phyloP scores from a whole-genome alignment of 1,140 invertebrate species.

The Drosophila lacteicornis region DNA sequence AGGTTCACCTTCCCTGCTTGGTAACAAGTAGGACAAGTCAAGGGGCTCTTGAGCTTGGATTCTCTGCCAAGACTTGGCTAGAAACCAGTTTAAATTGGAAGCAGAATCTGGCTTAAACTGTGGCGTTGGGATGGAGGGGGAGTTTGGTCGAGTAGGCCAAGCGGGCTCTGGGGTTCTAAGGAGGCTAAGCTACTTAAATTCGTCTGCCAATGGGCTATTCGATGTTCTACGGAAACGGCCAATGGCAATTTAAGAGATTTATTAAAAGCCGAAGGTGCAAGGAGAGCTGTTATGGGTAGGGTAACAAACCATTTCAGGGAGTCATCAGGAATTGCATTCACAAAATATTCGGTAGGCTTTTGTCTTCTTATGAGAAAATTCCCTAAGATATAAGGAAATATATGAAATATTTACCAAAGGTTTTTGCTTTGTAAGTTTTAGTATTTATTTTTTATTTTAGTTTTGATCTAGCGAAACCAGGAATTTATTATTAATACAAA shows the following conservation, averaged over 20 bases:
- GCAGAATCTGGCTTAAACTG: constrained; percentile 48
- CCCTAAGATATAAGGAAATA: too few relatives aligned
- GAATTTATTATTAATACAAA: too few relatives aligned
- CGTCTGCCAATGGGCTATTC: constrained; percentile 19
- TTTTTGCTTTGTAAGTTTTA: too few relatives aligned
- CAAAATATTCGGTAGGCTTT: neutral
- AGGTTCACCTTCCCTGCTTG: constrained; percentile 30
- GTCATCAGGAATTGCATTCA: neutral
- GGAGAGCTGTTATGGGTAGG: neutral
- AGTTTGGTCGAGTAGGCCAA: neutral
- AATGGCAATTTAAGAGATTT: constrained; percentile 26
- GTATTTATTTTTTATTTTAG: neutral
- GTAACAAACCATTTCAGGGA: neutral
- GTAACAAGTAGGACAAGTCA: constrained; percentile 77
- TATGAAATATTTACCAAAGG: too few relatives aligned
- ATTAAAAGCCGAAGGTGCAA: neutral
- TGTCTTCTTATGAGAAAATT: neutral
- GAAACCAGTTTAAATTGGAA: constrained; percentile 63
- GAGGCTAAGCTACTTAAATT: constrained; percentile 66
- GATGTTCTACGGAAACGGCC: constrained; percentile 16
- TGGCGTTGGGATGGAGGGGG: too few relatives aligned
- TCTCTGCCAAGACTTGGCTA: constrained; percentile 29
- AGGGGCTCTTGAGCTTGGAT: constrained; percentile 73
- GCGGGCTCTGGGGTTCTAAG: neutral
- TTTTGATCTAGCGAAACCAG: too few relatives aligned